Evolutionary conservation across 1,140 invertebrate species (phyloP), one percentile per base, ranked within the genome.

Genomic region (Pachyrhynchus sulphureomaculatus): DNA sequence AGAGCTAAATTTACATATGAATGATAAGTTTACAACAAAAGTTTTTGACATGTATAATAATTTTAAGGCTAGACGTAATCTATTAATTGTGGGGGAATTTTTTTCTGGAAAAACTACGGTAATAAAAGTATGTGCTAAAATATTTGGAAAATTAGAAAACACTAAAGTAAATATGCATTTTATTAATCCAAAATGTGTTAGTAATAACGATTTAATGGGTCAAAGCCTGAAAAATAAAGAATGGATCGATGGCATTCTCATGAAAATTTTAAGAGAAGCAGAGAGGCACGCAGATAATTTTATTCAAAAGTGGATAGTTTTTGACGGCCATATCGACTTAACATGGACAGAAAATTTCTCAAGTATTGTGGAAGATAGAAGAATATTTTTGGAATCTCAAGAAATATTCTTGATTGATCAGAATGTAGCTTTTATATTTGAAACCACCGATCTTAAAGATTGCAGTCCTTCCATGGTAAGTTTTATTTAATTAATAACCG

Each of bases 271-370:
- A 73, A 81, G 88, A 54, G 79, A 80, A 39, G 88, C 86, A 79
- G 81, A 82, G 9, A 78, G 78, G 23, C 81, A 86, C 18, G 81
- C 86, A 65, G 84, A 82, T 1, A 84, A 88, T 49, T 80, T 85
- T 51, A 24, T 4, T 13, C 33, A 21, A 42, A 94, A 91, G 71
- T 87, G 84, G 85, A 75, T 88, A 13, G 70, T 91, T 4, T 90
- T 91, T 68, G 94, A 96, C 75, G 93, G 94, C 0, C 91, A 92
- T 0, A 90, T 96, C 0, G 92, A 95, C 75, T 88, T 91, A 2
- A 86, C 92, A 2, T 96, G 93, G 93, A 92, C 95, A 66, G 93
- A 96, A 76, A 94, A 93, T 76, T 86, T 96, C 82, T 95, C 95
- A 71, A 93, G 91, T 1, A 89, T 89, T 9, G 70, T 90, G 12